Conservation (phyloP, 2,797 vertebrate genomes). For the Kryptopterus vitreolus region DNA sequence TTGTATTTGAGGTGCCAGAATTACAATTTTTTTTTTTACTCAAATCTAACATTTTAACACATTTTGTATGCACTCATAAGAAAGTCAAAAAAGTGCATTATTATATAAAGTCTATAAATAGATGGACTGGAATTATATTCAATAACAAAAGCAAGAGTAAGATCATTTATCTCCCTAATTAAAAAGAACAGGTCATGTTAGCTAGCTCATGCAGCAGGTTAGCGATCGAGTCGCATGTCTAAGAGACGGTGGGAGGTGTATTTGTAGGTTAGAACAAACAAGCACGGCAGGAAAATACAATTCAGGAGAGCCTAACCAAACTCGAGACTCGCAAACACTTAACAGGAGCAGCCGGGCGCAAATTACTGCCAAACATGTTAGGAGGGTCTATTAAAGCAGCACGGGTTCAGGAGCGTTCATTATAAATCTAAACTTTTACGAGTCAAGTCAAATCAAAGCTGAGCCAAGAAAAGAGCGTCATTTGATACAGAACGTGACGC, state of each 20-base stretch:
- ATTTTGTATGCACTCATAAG: not conserved
- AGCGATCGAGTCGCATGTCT: not conserved
- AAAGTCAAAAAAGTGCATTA: not conserved
- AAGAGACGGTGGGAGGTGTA: not conserved
- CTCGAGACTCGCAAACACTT: slow-evolving; percentile 28
- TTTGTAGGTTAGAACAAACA: slow-evolving; percentile 16
- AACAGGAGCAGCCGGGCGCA: slow-evolving; percentile 24
- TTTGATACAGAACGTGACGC: slow-evolving; percentile 5
- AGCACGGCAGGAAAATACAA: not conserved
- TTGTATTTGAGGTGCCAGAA: not conserved
- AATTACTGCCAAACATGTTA: slow-evolving; percentile 41
- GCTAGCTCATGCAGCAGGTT: slow-evolving; percentile 62
- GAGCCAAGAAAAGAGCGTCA: slow-evolving; percentile 12
- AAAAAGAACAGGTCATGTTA: not conserved
- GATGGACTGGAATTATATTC: too few species aligned
- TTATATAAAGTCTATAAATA: too few species aligned
- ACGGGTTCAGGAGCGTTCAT: slow-evolving; percentile 12
- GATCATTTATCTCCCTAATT: too few species aligned
- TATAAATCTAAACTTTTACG: not conserved
- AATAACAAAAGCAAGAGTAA: too few species aligned
- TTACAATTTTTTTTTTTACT: not conserved
- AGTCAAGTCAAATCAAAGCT: not conserved
- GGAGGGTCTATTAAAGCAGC: slow-evolving; percentile 39
- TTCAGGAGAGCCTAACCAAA: slow-evolving; percentile 37
- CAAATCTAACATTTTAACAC: not conserved